A percentile compares a stretch with the other conserved stretches of the same genome.
These are phyloP conservation scores for Melanotaenia boesemani DNA, from an alignment of 2,797 vertebrate species.

Conservation along the genomic window DNA sequence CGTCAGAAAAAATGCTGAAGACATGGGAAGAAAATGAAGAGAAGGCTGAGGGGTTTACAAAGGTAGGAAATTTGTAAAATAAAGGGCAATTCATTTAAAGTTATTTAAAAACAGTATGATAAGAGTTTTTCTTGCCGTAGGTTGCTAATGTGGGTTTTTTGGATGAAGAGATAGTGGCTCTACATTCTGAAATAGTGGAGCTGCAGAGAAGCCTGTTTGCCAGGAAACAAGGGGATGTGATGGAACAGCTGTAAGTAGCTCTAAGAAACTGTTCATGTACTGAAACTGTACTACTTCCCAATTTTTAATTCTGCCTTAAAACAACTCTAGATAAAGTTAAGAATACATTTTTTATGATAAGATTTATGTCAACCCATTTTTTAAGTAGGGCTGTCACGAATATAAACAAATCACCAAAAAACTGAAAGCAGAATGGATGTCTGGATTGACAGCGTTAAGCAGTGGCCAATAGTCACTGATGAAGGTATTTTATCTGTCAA, in stretches of 20 bases:
- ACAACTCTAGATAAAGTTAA: neutral
- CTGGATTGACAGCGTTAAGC: too few species aligned
- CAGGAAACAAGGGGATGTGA: slow-evolving; percentile 92
- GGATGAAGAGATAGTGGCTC: slow-evolving; percentile 95
- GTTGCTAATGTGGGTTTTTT: slow-evolving; percentile 92
- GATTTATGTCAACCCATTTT: neutral
- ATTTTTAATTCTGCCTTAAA: neutral
- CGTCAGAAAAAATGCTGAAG: slow-evolving; percentile 97
- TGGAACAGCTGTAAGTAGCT: slow-evolving; percentile 92
- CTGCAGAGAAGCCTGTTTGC: slow-evolving; percentile 95
- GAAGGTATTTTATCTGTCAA: too few species aligned
- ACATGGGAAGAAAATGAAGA: slow-evolving; percentile 97
- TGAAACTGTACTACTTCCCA: neutral
- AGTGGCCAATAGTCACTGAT: too few species aligned
- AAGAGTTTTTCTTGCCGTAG: slow-evolving; percentile 67
- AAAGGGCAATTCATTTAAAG: neutral
- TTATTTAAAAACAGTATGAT: neutral
- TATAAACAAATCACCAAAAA: too few species aligned
- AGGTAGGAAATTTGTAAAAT: slow-evolving; percentile 78
- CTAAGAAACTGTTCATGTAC: neutral
- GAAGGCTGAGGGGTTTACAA: slow-evolving; percentile 89
- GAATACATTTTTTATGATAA: neutral
- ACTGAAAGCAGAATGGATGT: too few species aligned
- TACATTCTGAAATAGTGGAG: slow-evolving; percentile 97
- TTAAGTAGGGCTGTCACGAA: neutral